Conservation (phyloP, 2,888 invertebrate genomes). For the Fragum whitleyi region DNA sequence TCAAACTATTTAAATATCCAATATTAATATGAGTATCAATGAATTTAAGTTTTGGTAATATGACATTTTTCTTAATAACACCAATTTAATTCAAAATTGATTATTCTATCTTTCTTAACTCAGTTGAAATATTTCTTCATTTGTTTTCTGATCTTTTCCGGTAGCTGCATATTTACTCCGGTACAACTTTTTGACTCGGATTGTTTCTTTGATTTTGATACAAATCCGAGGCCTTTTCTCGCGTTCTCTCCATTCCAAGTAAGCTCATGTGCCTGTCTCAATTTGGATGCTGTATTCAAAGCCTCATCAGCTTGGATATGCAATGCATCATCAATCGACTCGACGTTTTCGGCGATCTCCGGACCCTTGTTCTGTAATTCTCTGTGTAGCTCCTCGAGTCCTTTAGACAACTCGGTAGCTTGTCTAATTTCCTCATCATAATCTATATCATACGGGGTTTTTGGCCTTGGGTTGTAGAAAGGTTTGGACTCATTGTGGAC, state of each 20-base stretch:
- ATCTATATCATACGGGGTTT: slow-evolving; percentile 2
- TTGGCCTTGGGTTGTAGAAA: slow-evolving; percentile 14
- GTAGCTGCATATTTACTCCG: background rate
- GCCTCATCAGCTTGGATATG: no score
- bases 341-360: no score
- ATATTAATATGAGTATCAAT: no score
- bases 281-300: no score
- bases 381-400: background rate
- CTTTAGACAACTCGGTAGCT: background rate
- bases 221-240: slow-evolving; percentile 6
- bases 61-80: no score
- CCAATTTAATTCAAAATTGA: no score
- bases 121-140: slow-evolving; percentile 15
- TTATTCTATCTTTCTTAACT: background rate
- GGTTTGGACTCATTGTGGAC: slow-evolving; percentile 10
- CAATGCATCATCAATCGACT: no score
- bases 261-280: background rate
- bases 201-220: background rate
- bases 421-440: slow-evolving; percentile 7
- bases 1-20: no score
- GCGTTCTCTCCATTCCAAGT: slow-evolving; percentile 12
- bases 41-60: no score
- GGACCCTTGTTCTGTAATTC: background rate
- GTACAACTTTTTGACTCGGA: background rate
- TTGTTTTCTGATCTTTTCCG: slow-evolving; percentile 15